These are phyloP conservation scores for Epinotia ramella DNA, from an alignment of 2,888 invertebrate species.

Conservation along the genomic window DNA sequence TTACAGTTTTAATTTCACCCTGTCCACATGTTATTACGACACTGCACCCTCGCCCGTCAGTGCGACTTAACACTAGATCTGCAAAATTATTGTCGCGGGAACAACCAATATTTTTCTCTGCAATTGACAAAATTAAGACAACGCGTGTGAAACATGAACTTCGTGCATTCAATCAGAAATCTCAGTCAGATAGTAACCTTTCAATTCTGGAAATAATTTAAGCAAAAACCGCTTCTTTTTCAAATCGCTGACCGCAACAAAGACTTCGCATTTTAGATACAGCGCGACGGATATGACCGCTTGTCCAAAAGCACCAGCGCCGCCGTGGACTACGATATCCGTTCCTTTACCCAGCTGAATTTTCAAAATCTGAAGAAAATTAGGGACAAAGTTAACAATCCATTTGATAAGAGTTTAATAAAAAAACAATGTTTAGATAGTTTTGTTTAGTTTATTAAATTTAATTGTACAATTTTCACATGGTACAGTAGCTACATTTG, in stretches of 20 bases:
- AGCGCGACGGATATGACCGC: slow-evolving; percentile 64
- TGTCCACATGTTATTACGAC: slow-evolving; percentile 33
- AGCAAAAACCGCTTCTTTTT: slow-evolving; percentile 59
- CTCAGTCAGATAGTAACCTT: slow-evolving; percentile 53
- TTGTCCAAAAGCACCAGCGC: slow-evolving; percentile 64
- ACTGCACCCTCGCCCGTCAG: slow-evolving; percentile 18
- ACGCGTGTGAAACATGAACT: background rate
- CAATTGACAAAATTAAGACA: slow-evolving; percentile 17
- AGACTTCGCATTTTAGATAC: slow-evolving; percentile 58
- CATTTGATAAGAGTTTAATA: too few species aligned
- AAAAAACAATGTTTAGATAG: background rate
- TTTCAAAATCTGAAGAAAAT: slow-evolving; percentile 53
- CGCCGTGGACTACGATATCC: slow-evolving; percentile 60
- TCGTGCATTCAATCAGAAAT: background rate
- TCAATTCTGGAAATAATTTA: slow-evolving; percentile 59
- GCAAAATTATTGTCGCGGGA: slow-evolving; percentile 45
- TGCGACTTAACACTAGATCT: slow-evolving; percentile 33
- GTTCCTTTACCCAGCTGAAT: slow-evolving; percentile 46
- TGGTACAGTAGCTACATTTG: too few species aligned
- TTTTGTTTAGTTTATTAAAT: too few species aligned
- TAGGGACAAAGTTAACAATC: slow-evolving; percentile 12
- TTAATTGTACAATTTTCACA: too few species aligned
- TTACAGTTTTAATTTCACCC: slow-evolving; percentile 34
- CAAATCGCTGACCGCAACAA: slow-evolving; percentile 58
- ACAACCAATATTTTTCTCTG: slow-evolving; percentile 45